phyloP scores from a whole-genome alignment of 1,140 invertebrate genomes.

The Linepithema humile region DNA sequence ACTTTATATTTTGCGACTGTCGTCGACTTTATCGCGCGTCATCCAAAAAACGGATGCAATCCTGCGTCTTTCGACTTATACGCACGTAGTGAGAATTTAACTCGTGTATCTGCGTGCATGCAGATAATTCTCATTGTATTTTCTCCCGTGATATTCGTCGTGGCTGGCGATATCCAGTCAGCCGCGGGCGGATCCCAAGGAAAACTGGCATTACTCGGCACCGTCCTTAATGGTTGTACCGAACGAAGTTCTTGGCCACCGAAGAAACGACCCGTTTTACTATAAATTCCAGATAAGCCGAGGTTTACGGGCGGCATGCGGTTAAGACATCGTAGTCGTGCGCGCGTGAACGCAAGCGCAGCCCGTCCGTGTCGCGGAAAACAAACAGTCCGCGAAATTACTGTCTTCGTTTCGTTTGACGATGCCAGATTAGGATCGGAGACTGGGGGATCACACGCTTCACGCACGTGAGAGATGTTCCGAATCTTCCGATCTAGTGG shows the following conservation, averaged over 20 bases:
- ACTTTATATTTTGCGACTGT: neutral
- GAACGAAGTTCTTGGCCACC: constrained; percentile 59
- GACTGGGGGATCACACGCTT: neutral
- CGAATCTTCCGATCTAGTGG: neutral
- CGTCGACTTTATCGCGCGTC: neutral
- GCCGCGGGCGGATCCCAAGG: constrained; percentile 39
- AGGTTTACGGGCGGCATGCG: constrained; percentile 68
- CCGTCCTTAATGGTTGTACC: constrained; percentile 66
- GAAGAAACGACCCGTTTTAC: constrained; percentile 75
- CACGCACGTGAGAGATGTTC: neutral
- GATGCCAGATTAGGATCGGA: constrained; percentile 53
- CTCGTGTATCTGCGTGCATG: neutral
- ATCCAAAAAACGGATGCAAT: neutral
- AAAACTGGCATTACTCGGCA: constrained; percentile 55
- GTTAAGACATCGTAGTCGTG: constrained; percentile 61
- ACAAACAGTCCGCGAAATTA: constrained; percentile 67
- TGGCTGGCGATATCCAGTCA: neutral
- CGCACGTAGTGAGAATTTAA: neutral
- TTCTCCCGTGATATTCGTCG: constrained; percentile 36
- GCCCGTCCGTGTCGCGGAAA: constrained; percentile 34
- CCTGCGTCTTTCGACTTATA: neutral
- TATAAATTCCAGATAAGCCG: constrained; percentile 77
- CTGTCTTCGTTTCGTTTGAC: constrained; percentile 57
- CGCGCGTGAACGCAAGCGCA: constrained; percentile 14
- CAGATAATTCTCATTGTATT: constrained; percentile 28